phyloP scores from a whole-genome alignment of 2,888 invertebrate species.

The Tetragnatha montana region DNA sequence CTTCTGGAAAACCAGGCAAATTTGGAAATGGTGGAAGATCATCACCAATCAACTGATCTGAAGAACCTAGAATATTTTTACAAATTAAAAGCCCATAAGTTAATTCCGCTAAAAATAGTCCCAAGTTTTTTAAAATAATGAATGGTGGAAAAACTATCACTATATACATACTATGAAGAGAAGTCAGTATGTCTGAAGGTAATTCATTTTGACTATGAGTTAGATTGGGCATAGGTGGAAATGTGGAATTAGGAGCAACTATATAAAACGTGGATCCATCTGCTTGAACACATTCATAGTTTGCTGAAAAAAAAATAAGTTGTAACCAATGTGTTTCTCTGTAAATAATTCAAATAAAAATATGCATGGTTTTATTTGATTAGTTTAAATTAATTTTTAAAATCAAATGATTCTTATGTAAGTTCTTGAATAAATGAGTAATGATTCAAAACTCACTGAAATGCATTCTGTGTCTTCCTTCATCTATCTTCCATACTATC shows the following conservation, averaged over 20 bases:
- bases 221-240: neutral
- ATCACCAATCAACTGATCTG: constrained; percentile 31
- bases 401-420: neutral
- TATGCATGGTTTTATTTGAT: neutral
- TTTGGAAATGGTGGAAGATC: constrained; percentile 66
- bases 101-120: neutral
- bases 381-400: neutral
- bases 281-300: constrained; percentile 70
- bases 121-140: too few relatives aligned
- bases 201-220: neutral
- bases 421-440: too few relatives aligned
- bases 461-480: constrained; percentile 64
- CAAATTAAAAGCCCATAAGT: neutral
- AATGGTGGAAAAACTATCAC: neutral
- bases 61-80: constrained; percentile 7
- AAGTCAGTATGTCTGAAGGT: neutral
- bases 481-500: constrained; percentile 71
- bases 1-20: constrained; percentile 62
- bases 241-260: constrained; percentile 50
- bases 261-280: constrained; percentile 71
- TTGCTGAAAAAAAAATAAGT: constrained; percentile 31
- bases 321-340: neutral
- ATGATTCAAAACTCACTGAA: constrained; percentile 57
- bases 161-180: constrained; percentile 34
- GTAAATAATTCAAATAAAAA: neutral